Evolutionary conservation across 2,888 invertebrate genomes (phyloP).

Genomic region (Dicranocentrus wangi): DNA sequence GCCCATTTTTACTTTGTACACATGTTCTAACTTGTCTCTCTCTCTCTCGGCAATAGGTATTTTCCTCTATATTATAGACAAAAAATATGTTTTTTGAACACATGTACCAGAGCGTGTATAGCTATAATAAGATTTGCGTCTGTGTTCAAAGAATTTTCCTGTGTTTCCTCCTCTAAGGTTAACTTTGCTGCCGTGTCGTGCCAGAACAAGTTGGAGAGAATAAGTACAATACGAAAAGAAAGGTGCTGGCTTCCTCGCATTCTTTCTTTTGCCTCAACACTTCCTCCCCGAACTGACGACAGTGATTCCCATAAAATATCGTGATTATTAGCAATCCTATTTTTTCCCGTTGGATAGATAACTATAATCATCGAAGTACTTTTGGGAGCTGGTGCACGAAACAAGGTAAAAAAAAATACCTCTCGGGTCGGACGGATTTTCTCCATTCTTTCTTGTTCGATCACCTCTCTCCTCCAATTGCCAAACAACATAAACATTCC

Average conservation of each 20-base stretch:
- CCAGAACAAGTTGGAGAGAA: conserved; percentile 43
- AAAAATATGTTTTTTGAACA: background rate
- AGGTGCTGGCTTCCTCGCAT: conserved; percentile 50
- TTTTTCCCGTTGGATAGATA: conserved; percentile 24
- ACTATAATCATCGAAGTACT: too few relatives aligned
- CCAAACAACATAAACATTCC: too few relatives aligned
- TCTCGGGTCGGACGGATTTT: too few relatives aligned
- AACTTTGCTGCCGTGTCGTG: conserved; percentile 43
- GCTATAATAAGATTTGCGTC: background rate
- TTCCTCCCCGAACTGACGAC: conserved; percentile 25
- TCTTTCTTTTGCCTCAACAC: conserved; percentile 57
- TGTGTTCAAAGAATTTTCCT: conserved; percentile 25
- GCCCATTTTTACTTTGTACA: conserved; percentile 48
- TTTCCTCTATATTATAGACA: conserved; percentile 11
- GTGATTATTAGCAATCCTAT: conserved; percentile 42
- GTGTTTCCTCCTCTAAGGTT: conserved; percentile 41
- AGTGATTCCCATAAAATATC: conserved; percentile 44
- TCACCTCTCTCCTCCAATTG: too few relatives aligned
- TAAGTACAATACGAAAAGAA: conserved; percentile 22
- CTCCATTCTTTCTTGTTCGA: too few relatives aligned
- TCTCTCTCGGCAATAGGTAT: background rate
- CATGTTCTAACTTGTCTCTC: conserved; percentile 37
- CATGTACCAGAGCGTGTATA: background rate
- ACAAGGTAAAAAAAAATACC: too few relatives aligned
- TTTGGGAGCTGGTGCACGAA: too few relatives aligned